Evolutionary conservation across 2,888 invertebrate species (phyloP).

Genomic region (Smittia sp.): DNA sequence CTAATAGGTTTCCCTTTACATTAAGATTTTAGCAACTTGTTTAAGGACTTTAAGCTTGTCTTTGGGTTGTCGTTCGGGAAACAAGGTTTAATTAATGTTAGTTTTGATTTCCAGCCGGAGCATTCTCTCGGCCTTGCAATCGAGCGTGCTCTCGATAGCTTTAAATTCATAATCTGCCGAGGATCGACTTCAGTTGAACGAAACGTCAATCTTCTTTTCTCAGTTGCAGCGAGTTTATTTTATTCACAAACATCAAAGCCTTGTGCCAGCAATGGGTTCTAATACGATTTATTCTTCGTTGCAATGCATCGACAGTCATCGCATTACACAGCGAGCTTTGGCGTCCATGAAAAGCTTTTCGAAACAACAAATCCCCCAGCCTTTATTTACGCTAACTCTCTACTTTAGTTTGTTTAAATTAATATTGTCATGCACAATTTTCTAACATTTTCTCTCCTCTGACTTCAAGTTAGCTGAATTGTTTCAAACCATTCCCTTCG

Average conservation of each 20-base stretch:
- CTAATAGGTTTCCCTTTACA: slow-evolving; percentile 16
- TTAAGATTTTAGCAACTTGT: slow-evolving; percentile 6
- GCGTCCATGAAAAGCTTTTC: neutral
- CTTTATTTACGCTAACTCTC: neutral
- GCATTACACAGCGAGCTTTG: neutral
- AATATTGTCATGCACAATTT: slow-evolving; percentile 41
- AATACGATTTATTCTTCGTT: neutral
- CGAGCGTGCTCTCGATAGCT: neutral
- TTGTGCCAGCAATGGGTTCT: neutral
- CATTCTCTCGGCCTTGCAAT: neutral
- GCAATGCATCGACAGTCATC: neutral
- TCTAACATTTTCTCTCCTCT: slow-evolving; percentile 25
- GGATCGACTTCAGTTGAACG: too few species aligned
- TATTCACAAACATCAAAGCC: neutral
- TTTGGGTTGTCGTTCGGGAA: neutral
- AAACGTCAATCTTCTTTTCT: neutral
- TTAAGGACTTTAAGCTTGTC: slow-evolving; percentile 7
- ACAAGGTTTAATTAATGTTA: neutral
- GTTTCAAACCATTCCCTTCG: neutral
- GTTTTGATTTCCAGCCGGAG: neutral
- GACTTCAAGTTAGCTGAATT: neutral
- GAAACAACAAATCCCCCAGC: neutral
- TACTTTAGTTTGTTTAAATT: slow-evolving; percentile 29
- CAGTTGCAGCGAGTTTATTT: neutral
- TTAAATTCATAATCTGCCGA: too few species aligned